Conservation (phyloP, 2,113 vertebrate species). For the Grammomys surdaster region DNA sequence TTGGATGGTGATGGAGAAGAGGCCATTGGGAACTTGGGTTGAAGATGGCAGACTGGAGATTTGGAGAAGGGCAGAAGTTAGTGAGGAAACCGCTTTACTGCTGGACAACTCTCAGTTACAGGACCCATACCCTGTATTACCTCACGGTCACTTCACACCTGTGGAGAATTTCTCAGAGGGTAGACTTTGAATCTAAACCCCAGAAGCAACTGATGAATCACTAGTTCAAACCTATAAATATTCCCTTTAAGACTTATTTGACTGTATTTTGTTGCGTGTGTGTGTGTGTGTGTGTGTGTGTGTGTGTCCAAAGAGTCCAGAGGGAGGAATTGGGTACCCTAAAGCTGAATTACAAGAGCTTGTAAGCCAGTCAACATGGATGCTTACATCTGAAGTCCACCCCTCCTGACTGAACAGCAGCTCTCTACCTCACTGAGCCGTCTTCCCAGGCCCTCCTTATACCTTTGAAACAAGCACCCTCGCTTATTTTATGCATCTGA, state of each 20-base stretch:
- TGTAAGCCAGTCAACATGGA: neutral
- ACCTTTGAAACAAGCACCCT: neutral
- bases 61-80: neutral
- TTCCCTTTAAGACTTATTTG: neutral
- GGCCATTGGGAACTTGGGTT: neutral
- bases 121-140: neutral
- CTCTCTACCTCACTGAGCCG: neutral
- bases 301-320: neutral
- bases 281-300: neutral
- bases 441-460: neutral
- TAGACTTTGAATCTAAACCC: neutral
- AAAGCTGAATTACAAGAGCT: neutral
- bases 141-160: neutral
- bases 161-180: neutral
- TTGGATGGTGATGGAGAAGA: neutral
- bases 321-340: neutral
- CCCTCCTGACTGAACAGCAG: neutral
- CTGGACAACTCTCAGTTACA: neutral
- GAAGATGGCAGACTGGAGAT: neutral
- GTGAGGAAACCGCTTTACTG: neutral
- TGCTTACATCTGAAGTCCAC: no score
- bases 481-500: neutral
- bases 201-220: neutral
- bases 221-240: neutral
- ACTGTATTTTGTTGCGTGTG: neutral